Conservation (phyloP, 2,888 invertebrate species). For the Spodoptera picta region DNA sequence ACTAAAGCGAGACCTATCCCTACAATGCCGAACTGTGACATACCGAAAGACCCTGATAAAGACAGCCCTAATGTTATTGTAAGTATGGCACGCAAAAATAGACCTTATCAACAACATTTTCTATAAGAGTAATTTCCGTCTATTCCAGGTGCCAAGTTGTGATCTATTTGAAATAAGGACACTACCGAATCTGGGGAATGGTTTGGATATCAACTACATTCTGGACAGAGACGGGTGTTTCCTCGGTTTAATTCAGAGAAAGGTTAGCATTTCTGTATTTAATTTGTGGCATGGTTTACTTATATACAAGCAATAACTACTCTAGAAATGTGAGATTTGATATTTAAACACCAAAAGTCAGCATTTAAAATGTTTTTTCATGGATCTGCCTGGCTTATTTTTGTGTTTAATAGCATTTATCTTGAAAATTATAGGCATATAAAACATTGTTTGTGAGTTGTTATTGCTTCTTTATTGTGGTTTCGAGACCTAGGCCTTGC, state of each 20-base stretch:
- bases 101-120: not conserved
- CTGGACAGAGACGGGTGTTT: conserved; percentile 90
- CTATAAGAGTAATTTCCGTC: not conserved
- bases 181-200: conserved; percentile 87
- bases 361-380: too few species aligned
- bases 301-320: conserved; percentile 3
- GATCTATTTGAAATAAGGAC: conserved; percentile 91
- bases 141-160: conserved; percentile 90
- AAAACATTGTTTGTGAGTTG: not conserved
- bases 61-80: conserved; percentile 79
- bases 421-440: not conserved
- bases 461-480: conserved; percentile 10
- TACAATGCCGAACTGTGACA: conserved; percentile 58
- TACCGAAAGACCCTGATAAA: conserved; percentile 81
- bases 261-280: conserved; percentile 76
- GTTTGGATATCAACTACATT: conserved; percentile 83
- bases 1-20: conserved; percentile 80
- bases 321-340: too few species aligned
- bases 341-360: too few species aligned
- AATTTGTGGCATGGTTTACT: not conserved
- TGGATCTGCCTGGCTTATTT: too few species aligned
- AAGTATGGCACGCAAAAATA: conserved; percentile 51
- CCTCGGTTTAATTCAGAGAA: conserved; percentile 91
- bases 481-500: conserved; percentile 50
- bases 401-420: too few species aligned